These are phyloP conservation scores for Temnothorax curvispinosus DNA, from an alignment of 1,140 invertebrate species.

Conservation along the genomic window DNA sequence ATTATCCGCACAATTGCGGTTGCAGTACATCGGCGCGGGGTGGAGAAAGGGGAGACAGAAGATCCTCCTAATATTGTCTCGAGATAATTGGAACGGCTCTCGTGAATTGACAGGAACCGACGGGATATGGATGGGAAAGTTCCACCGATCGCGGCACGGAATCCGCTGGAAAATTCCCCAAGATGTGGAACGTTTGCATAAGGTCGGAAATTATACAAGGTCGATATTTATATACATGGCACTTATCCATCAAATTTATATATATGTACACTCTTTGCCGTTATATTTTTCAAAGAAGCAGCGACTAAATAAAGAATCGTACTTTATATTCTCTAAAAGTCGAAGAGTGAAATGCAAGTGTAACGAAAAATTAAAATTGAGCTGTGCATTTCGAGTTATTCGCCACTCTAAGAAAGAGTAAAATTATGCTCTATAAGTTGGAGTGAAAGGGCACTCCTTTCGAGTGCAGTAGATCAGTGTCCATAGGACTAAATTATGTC, in stretches of 20 bases:
- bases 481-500: no score
- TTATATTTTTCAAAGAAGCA: neutral
- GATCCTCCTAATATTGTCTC: slow-evolving; percentile 54
- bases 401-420: no score
- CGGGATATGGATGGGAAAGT: neutral
- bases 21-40: neutral
- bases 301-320: neutral
- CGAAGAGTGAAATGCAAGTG: no score
- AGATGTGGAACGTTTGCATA: neutral
- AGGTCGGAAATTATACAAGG: neutral
- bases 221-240: neutral
- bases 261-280: no score
- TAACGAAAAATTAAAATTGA: no score
- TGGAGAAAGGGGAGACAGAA: neutral
- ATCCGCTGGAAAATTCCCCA: neutral
- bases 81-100: slow-evolving; percentile 39
- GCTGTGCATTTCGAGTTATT: no score
- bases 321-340: no score
- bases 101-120: slow-evolving; percentile 26
- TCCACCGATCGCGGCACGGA: neutral
- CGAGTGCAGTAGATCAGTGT: no score
- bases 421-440: no score
- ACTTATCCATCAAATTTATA: neutral
- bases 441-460: no score
- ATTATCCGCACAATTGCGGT: slow-evolving; percentile 42